Evolutionary conservation across 2,797 vertebrate genomes (phyloP), one percentile per base, ranked within the genome.

Genomic region (Oryzias dopingdopingensis): DNA sequence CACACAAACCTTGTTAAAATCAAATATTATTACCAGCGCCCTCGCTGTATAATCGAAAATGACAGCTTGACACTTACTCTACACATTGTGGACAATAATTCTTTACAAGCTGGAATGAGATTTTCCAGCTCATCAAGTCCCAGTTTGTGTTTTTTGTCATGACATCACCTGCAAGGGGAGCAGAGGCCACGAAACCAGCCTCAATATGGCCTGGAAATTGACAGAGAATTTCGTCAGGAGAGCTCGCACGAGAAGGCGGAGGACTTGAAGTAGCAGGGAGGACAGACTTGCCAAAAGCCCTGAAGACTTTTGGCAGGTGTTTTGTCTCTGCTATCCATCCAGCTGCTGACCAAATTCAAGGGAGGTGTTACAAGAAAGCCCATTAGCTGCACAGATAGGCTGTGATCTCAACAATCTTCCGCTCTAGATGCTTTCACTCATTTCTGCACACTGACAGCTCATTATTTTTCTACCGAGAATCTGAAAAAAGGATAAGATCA

Each of bases 301-400:
- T 79, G 78, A 80, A 85, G 85, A 76, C 66, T 81, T 79, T 68
- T 90, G 87, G 82, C 84, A 80, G 85, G 81, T 86, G 83, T 82
- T 84, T 56, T 70, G 77, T 81, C 70, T 88, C 87, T 86, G 84
- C 73, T 65, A 76, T 84, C 77, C 76, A 67, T 85, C 87, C 80
- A 83, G 77, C 83, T 80, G 81, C 79, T 77, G 77, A 83, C 72
- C 77, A 15, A 71, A 84, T 79, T 81, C 77, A 83, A 60, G 61
- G 57, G 59, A 82, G 70, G 74, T 71, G 73, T 81, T 83, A 76
- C 75, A 61, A 45, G 63, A 71, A 69, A 78, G 73, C 81, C 67
- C 77, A 74, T 77, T 77, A 76, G 72, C 67, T 52, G 48, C 40
- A 56, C 59, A 70, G 76, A 67, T 64, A 57, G 58, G 14, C 52